These are phyloP conservation scores for Drosophila suboccidentalis DNA, from an alignment of 2,888 invertebrate genomes.

Conservation along the genomic window DNA sequence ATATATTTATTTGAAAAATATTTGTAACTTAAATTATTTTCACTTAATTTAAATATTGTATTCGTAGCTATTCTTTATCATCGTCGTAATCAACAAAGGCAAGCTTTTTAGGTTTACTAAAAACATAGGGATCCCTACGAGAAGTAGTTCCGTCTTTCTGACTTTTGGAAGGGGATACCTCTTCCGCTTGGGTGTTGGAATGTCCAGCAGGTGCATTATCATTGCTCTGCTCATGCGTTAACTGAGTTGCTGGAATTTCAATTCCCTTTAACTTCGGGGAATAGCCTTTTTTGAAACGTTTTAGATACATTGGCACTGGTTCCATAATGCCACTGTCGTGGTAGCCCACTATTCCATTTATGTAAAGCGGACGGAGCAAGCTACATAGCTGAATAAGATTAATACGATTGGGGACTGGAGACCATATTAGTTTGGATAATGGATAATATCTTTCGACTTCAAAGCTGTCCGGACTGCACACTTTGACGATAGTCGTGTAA, in stretches of 20 bases:
- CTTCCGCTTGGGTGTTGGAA: not conserved
- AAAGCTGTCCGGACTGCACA: not conserved
- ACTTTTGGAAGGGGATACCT: not conserved
- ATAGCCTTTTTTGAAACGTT: constrained; percentile 37
- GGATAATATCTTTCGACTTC: not conserved
- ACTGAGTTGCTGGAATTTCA: constrained; percentile 13
- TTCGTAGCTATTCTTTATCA: constrained; percentile 9
- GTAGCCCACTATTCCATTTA: constrained; percentile 52
- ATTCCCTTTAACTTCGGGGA: constrained; percentile 10
- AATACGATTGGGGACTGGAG: constrained; percentile 56
- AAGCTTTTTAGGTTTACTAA: constrained; percentile 22
- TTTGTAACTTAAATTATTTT: not conserved
- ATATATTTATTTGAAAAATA: not conserved
- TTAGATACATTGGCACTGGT: constrained; percentile 47
- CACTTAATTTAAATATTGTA: not conserved
- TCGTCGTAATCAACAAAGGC: constrained; percentile 40
- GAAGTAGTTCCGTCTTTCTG: not conserved
- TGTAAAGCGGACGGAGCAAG: constrained; percentile 55
- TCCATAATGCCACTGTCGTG: constrained; percentile 32
- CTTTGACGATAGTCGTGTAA: constrained; percentile 7
- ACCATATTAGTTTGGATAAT: constrained; percentile 42
- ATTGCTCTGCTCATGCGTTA: not conserved
- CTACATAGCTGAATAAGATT: constrained; percentile 66
- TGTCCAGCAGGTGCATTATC: not conserved
- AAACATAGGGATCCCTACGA: not conserved